These are phyloP conservation scores for Cataglyphis hispanica DNA, from an alignment of 1,140 invertebrate genomes.

Conservation along the genomic window DNA sequence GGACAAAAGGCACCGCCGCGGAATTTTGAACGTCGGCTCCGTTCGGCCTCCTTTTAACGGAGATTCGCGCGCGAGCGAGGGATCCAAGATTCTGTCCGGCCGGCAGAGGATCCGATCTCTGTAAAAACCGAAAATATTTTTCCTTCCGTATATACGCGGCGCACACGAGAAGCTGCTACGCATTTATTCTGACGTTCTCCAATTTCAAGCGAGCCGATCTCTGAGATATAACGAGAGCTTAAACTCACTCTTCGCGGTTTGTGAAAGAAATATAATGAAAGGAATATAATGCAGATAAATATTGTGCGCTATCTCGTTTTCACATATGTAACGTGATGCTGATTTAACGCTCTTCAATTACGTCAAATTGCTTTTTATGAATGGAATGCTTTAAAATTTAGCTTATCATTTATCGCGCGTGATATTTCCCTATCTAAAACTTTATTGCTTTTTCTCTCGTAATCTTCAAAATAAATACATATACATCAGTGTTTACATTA, in stretches of 20 bases:
- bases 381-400: background rate
- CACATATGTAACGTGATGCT: background rate
- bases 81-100: background rate
- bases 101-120: conserved; percentile 47
- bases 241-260: background rate
- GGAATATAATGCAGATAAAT: background rate
- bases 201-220: background rate
- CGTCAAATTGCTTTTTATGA: background rate
- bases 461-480: background rate
- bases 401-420: background rate
- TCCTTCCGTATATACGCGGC: conserved; percentile 19
- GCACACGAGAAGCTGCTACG: background rate
- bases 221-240: background rate
- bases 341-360: background rate
- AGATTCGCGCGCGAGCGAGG: conserved; percentile 55
- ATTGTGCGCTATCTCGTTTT: background rate
- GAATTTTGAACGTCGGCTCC: conserved; percentile 85
- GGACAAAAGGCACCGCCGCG: conserved; percentile 85
- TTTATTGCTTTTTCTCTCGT: background rate
- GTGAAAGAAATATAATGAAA: background rate
- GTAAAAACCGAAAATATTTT: conserved; percentile 85
- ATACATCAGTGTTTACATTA: background rate
- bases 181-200: background rate
- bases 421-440: background rate
- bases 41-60: conserved; percentile 66